A percentile compares a stretch with the other conserved stretches of the same genome.
Evolutionary conservation across 2,113 vertebrate species (phyloP).

Genomic region (Phylloscopus trochilus): DNA sequence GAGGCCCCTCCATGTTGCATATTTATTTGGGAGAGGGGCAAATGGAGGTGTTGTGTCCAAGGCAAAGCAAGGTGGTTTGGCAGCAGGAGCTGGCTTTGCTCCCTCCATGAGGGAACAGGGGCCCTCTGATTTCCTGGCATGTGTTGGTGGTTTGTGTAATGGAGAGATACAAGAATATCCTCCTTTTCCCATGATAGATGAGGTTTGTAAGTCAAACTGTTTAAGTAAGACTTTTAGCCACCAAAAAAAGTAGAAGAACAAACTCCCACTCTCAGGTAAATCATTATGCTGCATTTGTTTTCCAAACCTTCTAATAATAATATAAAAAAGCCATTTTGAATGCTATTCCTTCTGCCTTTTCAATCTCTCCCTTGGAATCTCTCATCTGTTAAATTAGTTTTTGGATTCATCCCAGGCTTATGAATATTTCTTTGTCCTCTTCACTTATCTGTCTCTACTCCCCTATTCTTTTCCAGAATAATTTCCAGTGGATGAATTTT

Average conservation of each 20-base stretch:
- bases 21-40: not conserved
- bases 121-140: not conserved
- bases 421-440: not conserved
- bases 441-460: not conserved
- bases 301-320: not conserved
- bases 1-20: accelerated
- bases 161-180: not conserved
- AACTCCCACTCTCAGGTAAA: not conserved
- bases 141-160: not conserved
- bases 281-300: not conserved
- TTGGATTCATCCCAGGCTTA: not conserved
- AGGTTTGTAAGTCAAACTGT: not conserved
- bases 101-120: not conserved
- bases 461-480: not conserved
- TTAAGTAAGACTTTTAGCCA: not conserved
- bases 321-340: not conserved
- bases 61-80: not conserved
- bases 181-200: not conserved
- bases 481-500: not conserved
- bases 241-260: not conserved
- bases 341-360: not conserved
- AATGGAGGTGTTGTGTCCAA: not conserved
- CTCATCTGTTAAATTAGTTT: not conserved
- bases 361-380: not conserved
- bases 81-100: not conserved